Percentiles rank a stretch among this genome's conserved stretches.
Evolutionary conservation across 2,797 vertebrate species (phyloP).

Genomic region (Tarsius wallacei): DNA sequence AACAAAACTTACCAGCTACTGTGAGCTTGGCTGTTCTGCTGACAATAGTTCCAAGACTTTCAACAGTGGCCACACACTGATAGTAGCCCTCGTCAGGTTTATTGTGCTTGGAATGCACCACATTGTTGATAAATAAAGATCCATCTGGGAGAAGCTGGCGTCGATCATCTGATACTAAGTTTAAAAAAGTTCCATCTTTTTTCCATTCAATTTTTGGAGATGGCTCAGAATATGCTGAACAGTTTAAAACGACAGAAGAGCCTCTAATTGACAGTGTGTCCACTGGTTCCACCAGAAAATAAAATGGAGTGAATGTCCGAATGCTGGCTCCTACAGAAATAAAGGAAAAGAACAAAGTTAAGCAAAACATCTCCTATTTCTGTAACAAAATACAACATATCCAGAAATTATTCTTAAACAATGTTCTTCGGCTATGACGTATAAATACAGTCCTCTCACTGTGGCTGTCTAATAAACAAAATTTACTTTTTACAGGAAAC

Average conservation of each 20-base stretch:
- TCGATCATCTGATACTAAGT: slow-evolving; percentile 95
- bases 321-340: slow-evolving; percentile 91
- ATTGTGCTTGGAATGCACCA: slow-evolving; percentile 98
- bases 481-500: slow-evolving; percentile 43
- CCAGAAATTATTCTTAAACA: slow-evolving; percentile 53
- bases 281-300: slow-evolving; percentile 96
- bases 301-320: slow-evolving; percentile 96
- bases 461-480: slow-evolving; percentile 45
- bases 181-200: slow-evolving; percentile 97
- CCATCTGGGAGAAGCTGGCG: slow-evolving; percentile 95
- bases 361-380: slow-evolving; percentile 53
- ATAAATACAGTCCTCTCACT: not conserved
- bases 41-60: slow-evolving; percentile 96
- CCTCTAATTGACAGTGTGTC: slow-evolving; percentile 95
- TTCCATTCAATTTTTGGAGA: slow-evolving; percentile 96
- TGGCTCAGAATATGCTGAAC: slow-evolving; percentile 94
- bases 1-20: slow-evolving; percentile 94
- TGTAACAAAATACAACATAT: not conserved
- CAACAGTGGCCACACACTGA: slow-evolving; percentile 97
- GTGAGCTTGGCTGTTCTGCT: slow-evolving; percentile 96
- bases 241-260: slow-evolving; percentile 95
- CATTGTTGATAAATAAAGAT: slow-evolving; percentile 94
- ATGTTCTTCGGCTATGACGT: not conserved
- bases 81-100: slow-evolving; percentile 99
- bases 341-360: slow-evolving; percentile 58